Conservation (phyloP, 2,113 vertebrate species). For the Scytalopus superciliaris region DNA sequence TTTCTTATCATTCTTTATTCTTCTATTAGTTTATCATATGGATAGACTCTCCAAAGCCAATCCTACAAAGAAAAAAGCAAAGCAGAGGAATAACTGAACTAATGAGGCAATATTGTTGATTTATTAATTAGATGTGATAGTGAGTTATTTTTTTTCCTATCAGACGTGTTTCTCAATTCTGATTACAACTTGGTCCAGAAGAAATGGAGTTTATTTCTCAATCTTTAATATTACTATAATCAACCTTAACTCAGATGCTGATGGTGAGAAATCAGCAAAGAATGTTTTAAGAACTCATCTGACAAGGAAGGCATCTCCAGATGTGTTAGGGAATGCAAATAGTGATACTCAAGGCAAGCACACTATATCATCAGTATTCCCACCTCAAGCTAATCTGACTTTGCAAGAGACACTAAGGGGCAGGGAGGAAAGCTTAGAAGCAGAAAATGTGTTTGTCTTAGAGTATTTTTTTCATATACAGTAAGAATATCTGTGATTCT, state of each 20-base stretch:
- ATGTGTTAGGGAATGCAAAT: neutral
- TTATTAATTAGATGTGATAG: neutral
- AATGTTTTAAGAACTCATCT: neutral
- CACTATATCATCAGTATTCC: neutral
- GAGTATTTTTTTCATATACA: neutral
- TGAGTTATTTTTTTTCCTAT: neutral
- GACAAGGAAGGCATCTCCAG: slow-evolving; percentile 18
- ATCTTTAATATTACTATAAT: neutral
- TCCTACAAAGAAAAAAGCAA: neutral
- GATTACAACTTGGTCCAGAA: neutral
- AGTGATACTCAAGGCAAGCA: neutral
- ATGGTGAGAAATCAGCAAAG: neutral
- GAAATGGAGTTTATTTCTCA: neutral
- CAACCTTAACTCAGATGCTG: neutral
- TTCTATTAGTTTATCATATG: neutral
- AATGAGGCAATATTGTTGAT: neutral
- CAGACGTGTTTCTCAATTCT: neutral
- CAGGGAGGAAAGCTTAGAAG: neutral
- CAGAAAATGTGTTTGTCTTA: neutral
- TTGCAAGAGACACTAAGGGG: neutral
- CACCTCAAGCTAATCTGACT: neutral
- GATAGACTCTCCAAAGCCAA: neutral
- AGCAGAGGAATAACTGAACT: neutral
- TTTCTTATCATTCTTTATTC: neutral
- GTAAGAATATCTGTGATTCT: neutral